A percentile compares a stretch with the other conserved stretches of the same genome.
These are phyloP conservation scores for Planococcus citri DNA, from an alignment of 1,140 invertebrate genomes.

Conservation along the genomic window DNA sequence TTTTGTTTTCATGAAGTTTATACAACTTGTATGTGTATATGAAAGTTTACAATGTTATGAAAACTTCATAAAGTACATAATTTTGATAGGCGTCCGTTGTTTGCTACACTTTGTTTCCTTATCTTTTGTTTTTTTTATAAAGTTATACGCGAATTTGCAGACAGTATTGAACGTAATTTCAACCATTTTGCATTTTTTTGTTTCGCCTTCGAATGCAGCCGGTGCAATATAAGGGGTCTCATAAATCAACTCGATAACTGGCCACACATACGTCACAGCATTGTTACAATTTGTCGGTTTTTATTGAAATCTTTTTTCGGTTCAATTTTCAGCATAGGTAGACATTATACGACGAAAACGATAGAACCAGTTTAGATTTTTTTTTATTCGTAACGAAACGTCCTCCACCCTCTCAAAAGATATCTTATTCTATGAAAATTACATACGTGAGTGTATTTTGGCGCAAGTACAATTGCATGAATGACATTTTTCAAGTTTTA, in stretches of 20 bases:
- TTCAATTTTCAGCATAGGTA: background rate
- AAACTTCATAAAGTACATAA: conserved; percentile 13
- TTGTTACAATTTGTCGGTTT: background rate
- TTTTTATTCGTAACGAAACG: too few relatives aligned
- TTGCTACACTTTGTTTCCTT: background rate
- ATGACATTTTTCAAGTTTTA: background rate
- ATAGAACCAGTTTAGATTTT: background rate
- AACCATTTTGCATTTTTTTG: too few relatives aligned
- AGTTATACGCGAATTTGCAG: background rate
- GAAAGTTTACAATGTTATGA: conserved; percentile 1
- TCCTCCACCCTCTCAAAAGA: background rate
- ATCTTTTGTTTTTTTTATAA: conserved; percentile 13
- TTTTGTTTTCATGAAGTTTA: conserved; percentile 18
- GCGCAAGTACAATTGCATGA: background rate
- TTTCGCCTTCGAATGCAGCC: too few relatives aligned
- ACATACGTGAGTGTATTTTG: background rate
- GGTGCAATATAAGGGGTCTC: too few relatives aligned
- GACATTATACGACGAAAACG: background rate
- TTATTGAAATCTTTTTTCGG: background rate
- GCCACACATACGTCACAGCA: too few relatives aligned
- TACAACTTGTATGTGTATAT: conserved; percentile 9
- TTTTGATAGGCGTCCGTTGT: conserved; percentile 9
- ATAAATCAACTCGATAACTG: too few relatives aligned
- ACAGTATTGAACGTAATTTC: too few relatives aligned
- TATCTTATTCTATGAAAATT: background rate